Evolutionary conservation across 2,888 invertebrate species (phyloP), one percentile per base, ranked within the genome.

Genomic region (Epinotia nisella): DNA sequence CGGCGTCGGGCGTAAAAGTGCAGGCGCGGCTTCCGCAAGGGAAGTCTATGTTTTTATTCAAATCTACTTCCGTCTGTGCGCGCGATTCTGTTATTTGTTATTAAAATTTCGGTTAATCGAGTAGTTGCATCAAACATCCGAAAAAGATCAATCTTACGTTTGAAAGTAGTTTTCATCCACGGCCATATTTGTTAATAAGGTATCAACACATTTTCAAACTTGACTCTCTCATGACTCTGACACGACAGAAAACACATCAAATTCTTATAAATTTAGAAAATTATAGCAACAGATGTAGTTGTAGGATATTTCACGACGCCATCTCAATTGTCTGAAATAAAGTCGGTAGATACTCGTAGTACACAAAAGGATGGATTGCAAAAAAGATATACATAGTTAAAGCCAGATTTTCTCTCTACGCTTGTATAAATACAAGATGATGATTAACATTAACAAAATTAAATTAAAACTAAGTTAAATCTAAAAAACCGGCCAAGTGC

Each of bases 1-100:
- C 72, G 66, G 39, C 51, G 29, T 51, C 41, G 39, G 21, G 68
- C 72, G 72, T 75, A 77, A 80, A 78, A 78, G 62, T 78, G 82
- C 84, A 84, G 87, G 84, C 78, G 85, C 77, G 83, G 79, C 79
- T 91, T 92, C 92, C 92, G 91, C 82, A 81, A 86, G 88, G 92
- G 93, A 91, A 92, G 84, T 87, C 91, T 88, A 90, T 90, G 87
- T 88, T 90, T 80, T 80, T 83, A 93, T 92, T 92, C 82, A 91
- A 92, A 92, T 91, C 85, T 80, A 82, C 83, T 90, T 93, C 92
- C 92, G 90, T 71, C 69, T 75, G 61, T 71, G 77, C 75, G 70
- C 75, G 80, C 59, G 51, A 29, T 55, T 19, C 29, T 11, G 15
- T 21, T 62, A 49, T 60, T 39, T 41, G 53, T 41, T 21, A 56